Base-by-base conservation (phyloP, 2,113 vertebrate species). In the Charina bottae region DNA sequence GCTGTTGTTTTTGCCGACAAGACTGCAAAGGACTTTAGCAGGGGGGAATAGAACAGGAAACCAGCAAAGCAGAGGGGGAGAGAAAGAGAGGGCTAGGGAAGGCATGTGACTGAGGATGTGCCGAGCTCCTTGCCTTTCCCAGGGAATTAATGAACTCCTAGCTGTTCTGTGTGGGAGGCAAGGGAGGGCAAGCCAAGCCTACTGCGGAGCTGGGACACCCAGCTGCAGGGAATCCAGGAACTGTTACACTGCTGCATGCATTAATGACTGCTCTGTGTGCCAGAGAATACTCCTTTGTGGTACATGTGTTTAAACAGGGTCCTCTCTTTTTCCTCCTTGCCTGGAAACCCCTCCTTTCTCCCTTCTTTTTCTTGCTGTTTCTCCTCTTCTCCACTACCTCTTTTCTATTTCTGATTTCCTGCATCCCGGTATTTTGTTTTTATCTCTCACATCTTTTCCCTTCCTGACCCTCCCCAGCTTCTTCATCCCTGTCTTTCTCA, bases 261-360 rank as follows among this genome's bases (percentile, higher is more conserved):
- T 89, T 87, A 53, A 59, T 26, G 93, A 89, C 90, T 88, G 93
- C 72, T 91, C 87, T 23, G 56, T 46, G 56, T 62, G 49, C 90
- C 3, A 23, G 90, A 92, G 90, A 90, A 83, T 60, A 89, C 87
- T 59, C 93, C 84, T 90, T 2, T 49, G 87, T 90, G 94, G 92
- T 92, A 84, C 93, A 58, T 78, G 90, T 86, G 91, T 26, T 88
- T 89, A 94, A 89, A 92, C 72, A 88, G 89, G 92, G 33, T 92
- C 92, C 90, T 94, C 93, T 94, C 90, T 94, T 19, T 90, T 92
- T 87, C 86, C 85, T 49, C 89, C 95, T 91, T 94, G 93, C 89
- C 90, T 90, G 90, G n/a, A 64, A 64, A 90, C 4, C 83, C 58
- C 2, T 42, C 72, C 42, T 42, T 42, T 21, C 13, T 33, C 46